Evolutionary conservation across 2,113 vertebrate species (phyloP).

Genomic region (Psephotus haematonotus): DNA sequence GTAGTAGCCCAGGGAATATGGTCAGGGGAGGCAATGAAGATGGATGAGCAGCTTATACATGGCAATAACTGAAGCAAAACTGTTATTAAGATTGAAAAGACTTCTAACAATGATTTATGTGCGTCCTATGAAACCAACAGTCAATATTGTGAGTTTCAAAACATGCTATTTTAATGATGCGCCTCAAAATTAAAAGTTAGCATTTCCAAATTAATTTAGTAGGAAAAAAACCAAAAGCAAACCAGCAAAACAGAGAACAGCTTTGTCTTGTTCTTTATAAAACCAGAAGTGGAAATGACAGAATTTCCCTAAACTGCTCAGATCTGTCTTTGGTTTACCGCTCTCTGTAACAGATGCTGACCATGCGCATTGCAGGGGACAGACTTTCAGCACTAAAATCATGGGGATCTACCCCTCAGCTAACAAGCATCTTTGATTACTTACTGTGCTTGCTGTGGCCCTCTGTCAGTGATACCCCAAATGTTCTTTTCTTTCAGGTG

Average conservation of each 20-base stretch:
- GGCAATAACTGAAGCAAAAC: neutral
- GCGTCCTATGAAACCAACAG: neutral
- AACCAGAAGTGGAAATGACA: neutral
- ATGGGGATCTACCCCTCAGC: neutral
- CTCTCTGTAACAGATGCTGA: neutral
- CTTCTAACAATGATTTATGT: neutral
- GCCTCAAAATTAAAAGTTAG: neutral
- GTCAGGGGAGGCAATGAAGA: neutral
- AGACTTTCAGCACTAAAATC: neutral
- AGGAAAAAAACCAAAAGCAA: neutral
- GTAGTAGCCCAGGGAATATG: neutral
- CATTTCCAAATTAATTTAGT: neutral
- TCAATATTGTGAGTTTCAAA: neutral
- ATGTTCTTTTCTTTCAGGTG: neutral
- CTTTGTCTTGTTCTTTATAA: neutral
- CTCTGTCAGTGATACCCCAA: neutral
- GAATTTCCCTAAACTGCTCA: neutral
- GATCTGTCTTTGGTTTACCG: neutral
- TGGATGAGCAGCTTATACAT: neutral
- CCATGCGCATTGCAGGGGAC: fast-evolving
- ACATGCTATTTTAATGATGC: neutral
- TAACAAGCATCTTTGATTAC: neutral
- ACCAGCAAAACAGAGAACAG: neutral
- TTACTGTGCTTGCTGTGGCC: neutral
- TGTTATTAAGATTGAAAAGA: neutral